phyloP scores from a whole-genome alignment of 30 jellyfish, hydroid and myxozoan genomes.

The Pelagia noctiluca region DNA sequence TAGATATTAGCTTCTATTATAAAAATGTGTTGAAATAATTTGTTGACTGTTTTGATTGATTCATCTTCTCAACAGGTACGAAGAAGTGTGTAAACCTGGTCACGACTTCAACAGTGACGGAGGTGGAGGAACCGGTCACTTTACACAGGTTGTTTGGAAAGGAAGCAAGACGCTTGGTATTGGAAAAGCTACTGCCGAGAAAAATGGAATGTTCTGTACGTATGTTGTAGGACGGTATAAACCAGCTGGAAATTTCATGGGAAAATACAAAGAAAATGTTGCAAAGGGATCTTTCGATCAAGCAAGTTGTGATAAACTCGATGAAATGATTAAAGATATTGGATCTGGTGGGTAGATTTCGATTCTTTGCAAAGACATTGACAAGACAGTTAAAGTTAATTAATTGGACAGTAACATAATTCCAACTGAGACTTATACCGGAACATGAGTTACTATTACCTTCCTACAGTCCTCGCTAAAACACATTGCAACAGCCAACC shows the following conservation, averaged over 20 bases:
- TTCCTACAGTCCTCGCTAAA: no score
- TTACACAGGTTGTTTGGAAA: conserved; percentile 94
- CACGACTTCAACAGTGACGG: conserved; percentile 62
- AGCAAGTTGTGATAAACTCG: conserved; percentile 46
- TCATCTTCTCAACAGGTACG: conserved; percentile 75
- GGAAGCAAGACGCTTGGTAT: conserved; percentile 86
- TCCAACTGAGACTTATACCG: no score
- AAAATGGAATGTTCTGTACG: conserved; percentile 80
- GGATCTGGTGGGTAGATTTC: conserved; percentile 47
- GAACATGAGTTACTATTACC: no score
- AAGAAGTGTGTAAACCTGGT: conserved; percentile 93
- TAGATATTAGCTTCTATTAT: no score
- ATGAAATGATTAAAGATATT: conserved; percentile 38
- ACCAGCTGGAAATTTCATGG: conserved; percentile 83
- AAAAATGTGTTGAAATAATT: not conserved
- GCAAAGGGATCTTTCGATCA: conserved; percentile 72
- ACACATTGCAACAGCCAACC: no score
- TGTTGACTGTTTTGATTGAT: not conserved
- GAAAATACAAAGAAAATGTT: conserved; percentile 83
- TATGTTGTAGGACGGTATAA: conserved; percentile 91
- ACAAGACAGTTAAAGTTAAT: no score
- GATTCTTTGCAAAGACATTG: no score
- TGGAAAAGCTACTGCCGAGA: conserved; percentile 78
- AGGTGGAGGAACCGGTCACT: conserved; percentile 82
- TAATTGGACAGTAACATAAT: no score